Conservation (phyloP, 2,888 invertebrate species). For the Drosophila fungiperda region DNA sequence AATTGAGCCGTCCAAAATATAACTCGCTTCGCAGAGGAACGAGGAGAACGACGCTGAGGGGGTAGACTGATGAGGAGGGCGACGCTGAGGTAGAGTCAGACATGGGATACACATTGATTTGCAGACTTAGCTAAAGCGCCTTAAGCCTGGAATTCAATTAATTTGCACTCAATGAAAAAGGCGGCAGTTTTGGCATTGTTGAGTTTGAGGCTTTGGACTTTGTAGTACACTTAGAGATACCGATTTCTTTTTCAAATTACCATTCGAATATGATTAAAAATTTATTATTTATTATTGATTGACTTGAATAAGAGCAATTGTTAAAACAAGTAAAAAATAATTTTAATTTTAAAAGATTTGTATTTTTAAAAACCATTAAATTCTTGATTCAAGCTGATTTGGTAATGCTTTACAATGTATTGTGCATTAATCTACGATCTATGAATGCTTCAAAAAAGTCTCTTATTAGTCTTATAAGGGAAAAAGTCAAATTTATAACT, state of each 20-base stretch:
- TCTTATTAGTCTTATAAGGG: neutral
- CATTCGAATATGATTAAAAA: neutral
- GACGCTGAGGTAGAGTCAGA: neutral
- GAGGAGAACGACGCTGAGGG: neutral
- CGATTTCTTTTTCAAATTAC: neutral
- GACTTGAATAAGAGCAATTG: neutral
- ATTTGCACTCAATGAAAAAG: slow-evolving; percentile 56
- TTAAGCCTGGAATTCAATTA: slow-evolving; percentile 66
- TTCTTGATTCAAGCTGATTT: neutral
- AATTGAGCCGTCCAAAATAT: neutral
- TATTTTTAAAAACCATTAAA: neutral
- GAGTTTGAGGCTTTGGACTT: neutral
- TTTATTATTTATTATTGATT: neutral
- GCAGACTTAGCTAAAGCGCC: slow-evolving; percentile 37
- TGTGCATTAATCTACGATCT: too few species aligned
- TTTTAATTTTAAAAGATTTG: too few species aligned
- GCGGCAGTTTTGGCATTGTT: slow-evolving; percentile 17
- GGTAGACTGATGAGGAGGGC: neutral
- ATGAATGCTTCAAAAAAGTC: neutral
- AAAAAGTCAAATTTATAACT: neutral
- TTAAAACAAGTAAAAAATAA: too few species aligned
- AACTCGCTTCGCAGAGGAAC: neutral
- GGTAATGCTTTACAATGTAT: neutral
- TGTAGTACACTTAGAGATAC: neutral
- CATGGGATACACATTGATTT: slow-evolving; percentile 28